These are phyloP conservation scores for Gambusia affinis DNA, from an alignment of 2,113 vertebrate species.

Conservation along the genomic window DNA sequence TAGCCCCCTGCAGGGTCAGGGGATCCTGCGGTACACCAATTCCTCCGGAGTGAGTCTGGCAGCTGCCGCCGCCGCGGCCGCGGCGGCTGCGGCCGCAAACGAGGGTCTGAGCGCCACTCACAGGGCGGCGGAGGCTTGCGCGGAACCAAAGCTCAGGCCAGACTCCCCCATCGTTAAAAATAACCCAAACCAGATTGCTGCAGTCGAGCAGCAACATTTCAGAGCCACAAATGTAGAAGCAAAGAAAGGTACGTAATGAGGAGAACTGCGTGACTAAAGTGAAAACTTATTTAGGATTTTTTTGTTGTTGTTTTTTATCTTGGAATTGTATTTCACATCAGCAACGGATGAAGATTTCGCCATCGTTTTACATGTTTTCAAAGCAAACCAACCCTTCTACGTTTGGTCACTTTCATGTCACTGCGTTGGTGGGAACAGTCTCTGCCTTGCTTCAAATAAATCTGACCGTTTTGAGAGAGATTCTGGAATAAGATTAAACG, in stretches of 20 bases:
- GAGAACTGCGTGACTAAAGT: neutral
- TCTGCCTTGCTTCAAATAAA: neutral
- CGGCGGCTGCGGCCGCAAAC: slow-evolving; percentile 69
- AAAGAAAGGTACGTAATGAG: slow-evolving; percentile 93
- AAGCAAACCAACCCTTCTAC: neutral
- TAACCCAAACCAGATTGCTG: slow-evolving; percentile 83
- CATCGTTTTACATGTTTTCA: neutral
- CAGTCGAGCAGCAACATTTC: slow-evolving; percentile 82
- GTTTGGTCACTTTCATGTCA: neutral
- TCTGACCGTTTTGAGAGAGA: neutral
- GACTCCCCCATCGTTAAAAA: slow-evolving; percentile 87
- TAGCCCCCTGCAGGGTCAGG: slow-evolving; percentile 92
- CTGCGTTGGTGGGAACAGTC: neutral
- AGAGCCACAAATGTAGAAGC: slow-evolving; percentile 87
- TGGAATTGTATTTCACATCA: slow-evolving; percentile 40
- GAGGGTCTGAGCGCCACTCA: slow-evolving; percentile 82
- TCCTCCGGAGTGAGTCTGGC: slow-evolving; percentile 83
- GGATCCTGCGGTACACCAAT: slow-evolving; percentile 91
- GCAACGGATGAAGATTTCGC: neutral
- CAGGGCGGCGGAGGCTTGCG: slow-evolving; percentile 80
- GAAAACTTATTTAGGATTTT: slow-evolving; percentile 5
- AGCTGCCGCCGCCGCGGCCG: slow-evolving; percentile 73
- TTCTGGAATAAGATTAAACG: neutral
- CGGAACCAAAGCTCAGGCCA: slow-evolving; percentile 85
- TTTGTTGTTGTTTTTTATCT: slow-evolving; percentile 42